Base-by-base conservation (phyloP, 2,113 vertebrate genomes). In the Patagioenas fasciata region DNA sequence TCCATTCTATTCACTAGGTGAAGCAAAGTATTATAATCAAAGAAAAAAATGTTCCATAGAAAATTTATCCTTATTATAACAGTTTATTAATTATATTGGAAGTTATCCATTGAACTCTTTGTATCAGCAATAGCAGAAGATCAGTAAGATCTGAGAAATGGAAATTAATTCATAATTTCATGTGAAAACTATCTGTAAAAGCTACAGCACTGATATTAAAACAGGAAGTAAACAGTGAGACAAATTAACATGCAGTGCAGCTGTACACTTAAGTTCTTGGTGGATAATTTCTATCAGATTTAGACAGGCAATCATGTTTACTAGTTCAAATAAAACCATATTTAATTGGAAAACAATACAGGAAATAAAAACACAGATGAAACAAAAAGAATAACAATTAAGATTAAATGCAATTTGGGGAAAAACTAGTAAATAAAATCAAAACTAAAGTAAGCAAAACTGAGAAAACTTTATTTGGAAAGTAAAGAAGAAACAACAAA, bases 201-300 rank as follows among this genome's bases (percentile, higher is more conserved):
- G 2, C 36, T 81, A 48, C 75, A 64, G 4, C 8, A 48, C 15
- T 85, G 11, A 4, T 87, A 3, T 78, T 88, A 72, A 85, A 47
- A 5, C 13, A 74, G 15, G 12, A 74, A 62, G 24, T 38, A 79
- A 87, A 70, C 13, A 56, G 5, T 36, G 48, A n/a, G 31, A 53
- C 9, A 93, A 73, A 96, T 91, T 72, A 93, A 18, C 36, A 85
- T 60, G n/a, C 57, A 72, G 29, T 24, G 70, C 80, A 92, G 24
- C n/a, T 80, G 23, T 21, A 17, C 53, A 89, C 51, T 82, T 82
- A 85, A 53, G 17, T 79, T 94, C 58, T 91, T n/a, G 10, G 21
- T 73, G 20, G 67, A 67, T 86, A 62, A 81, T 85, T 96, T 94
- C 72, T 67, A 74, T 72, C 57, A 90, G 8, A 38, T 88, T 95